Evolutionary conservation across 2,797 vertebrate genomes (phyloP), one percentile per base, ranked within the genome.

Genomic region (Poecilia gillii): DNA sequence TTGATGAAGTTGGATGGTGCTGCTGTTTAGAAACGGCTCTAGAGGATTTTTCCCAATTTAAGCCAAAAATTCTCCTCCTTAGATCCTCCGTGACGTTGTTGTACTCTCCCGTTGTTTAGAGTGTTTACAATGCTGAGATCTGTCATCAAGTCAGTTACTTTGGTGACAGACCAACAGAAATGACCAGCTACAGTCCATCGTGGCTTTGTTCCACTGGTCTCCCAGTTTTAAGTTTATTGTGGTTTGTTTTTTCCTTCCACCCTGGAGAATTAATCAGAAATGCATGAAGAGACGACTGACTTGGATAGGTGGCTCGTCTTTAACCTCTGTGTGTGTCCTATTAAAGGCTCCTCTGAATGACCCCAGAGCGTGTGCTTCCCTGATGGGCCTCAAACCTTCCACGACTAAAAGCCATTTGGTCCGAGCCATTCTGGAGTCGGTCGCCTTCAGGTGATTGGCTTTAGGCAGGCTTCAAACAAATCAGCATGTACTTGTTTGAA

Each of bases 301-400:
- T 66, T 2, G 7, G 33, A 39, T 4, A 8, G 62, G 62, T 39
- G 62, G 33, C 6, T 39, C 16, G 16, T 41, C 9, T 23, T 41
- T 25, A 41, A 45, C 36, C 66, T 43, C 8, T 81, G 7, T 75
- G 3, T 16, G 0, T 16, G 0, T 49, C 80, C 83, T 45, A 13
- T 81, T 70, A 62, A 90, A 99, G 99, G 95, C 96, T 85, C 97
- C 98, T 78, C 82, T 97, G 77, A 97, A 97, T 82, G 98, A 98
- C 84, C 97, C 97, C 0, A 96, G 90, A 93, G 97, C 97, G 0
- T 98, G 97, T 75, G 97, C 98, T 68, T 97, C 97, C 62, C 96
- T 99, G 79, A 96, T 97, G 97, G 99, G 99, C 75, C 95, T 99
- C 83, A 99, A 98, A 94, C 95, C 97, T 66, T 96, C 97, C 3